Evolutionary conservation across 2,797 vertebrate species (phyloP), one percentile per base, ranked within the genome.

Genomic region (Gymnothorax javanicus): DNA sequence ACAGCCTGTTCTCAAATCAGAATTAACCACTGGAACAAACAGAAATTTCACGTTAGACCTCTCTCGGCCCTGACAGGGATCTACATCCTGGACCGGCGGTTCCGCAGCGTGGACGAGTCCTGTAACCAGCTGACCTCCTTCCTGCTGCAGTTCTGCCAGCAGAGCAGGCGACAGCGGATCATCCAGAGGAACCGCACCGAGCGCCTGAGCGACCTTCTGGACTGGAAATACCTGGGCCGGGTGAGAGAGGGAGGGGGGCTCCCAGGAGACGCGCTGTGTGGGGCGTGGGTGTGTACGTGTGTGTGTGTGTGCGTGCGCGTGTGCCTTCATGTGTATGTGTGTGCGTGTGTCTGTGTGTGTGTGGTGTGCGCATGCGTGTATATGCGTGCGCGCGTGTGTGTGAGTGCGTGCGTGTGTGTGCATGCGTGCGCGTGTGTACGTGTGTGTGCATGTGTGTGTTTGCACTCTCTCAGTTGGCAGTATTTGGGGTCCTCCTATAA

Each of bases 41-140:
- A n/a, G 3, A 23, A 62, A 62, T 23, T 23, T 67, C 1, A 23
- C 0, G 11, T n/a, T 64, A 11, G 7, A 64, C 85, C 77, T 17
- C 27, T 84, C 17, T 58, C 60, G 79, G 23, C 73, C 59, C 25
- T 84, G 57, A 2, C 92, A 98, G 98, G 98, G 82, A 98, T 99
- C 93, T 99, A 99, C 92, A 99, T 99, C 91, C 93, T 99, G 88
- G 98, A 99, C 86, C 95, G 98, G 12, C 93, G 97, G 58, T 97
- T 94, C 91, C 96, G 97, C 8, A 96, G 95, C 0, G 95, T 98
- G 17, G 98, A 98, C 2, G 98, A 98, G 79, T 98, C 98, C 0
- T 99, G 98, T 85, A 98, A 98, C 85, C 98, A 99, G 95, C 96
- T 99, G 89, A 99, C 98, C 0, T 97, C 97, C 89, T 99, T 97